phyloP scores from a whole-genome alignment of 1,140 invertebrate genomes.

The Anoplophora glabripennis region DNA sequence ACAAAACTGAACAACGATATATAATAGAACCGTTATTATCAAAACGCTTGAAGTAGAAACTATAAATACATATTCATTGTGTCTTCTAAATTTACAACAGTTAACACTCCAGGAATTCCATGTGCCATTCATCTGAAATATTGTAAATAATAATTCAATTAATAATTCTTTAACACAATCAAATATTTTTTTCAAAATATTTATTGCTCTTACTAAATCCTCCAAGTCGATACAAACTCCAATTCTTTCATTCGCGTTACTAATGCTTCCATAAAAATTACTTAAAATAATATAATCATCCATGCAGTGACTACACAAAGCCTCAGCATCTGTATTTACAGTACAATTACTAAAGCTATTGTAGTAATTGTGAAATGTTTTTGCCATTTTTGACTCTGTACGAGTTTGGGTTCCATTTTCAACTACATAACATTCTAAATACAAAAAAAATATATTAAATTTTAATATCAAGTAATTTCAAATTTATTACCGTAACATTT shows the following conservation, averaged over 20 bases:
- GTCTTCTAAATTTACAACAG: slow-evolving; percentile 54
- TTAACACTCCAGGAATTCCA: slow-evolving; percentile 56
- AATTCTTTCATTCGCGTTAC: slow-evolving; percentile 55
- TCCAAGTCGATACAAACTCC: slow-evolving; percentile 60
- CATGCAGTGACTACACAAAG: slow-evolving; percentile 54
- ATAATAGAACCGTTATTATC: slow-evolving; percentile 53
- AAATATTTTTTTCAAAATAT: not conserved
- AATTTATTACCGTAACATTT: slow-evolving; percentile 55
- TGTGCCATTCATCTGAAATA: slow-evolving; percentile 59
- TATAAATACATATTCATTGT: slow-evolving; percentile 55
- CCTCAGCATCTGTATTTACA: slow-evolving; percentile 36
- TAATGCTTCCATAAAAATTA: slow-evolving; percentile 55
- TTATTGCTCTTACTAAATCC: slow-evolving; percentile 52
- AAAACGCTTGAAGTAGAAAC: slow-evolving; percentile 52
- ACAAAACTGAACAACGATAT: slow-evolving; percentile 52
- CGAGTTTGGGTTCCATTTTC: slow-evolving; percentile 42
- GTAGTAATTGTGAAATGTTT: slow-evolving; percentile 51
- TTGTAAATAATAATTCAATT: slow-evolving; percentile 3
- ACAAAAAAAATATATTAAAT: slow-evolving; percentile 39
- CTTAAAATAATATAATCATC: slow-evolving; percentile 53
- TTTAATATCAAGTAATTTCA: slow-evolving; percentile 5
- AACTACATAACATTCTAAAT: slow-evolving; percentile 54
- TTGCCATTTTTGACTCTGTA: slow-evolving; percentile 50
- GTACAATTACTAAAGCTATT: slow-evolving; percentile 51
- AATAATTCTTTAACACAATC: not conserved